These are phyloP conservation scores for Brenthis hecate DNA, from an alignment of 2,888 invertebrate genomes.

Conservation along the genomic window DNA sequence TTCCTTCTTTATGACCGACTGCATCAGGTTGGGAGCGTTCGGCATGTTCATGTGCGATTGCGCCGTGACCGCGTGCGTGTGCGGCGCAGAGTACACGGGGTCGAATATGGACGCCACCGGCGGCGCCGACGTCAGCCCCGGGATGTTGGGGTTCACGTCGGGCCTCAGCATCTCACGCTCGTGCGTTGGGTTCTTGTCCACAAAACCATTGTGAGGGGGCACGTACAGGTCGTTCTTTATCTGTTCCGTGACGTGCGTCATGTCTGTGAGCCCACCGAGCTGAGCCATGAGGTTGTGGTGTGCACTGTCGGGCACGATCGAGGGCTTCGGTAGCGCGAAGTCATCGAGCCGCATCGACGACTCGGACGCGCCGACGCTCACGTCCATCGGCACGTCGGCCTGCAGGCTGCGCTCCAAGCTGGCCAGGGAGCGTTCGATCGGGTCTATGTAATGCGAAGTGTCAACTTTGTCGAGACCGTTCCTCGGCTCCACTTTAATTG, in stretches of 20 bases:
- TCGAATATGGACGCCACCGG: slow-evolving; percentile 86
- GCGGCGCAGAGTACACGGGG: slow-evolving; percentile 75
- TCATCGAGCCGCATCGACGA: slow-evolving; percentile 76
- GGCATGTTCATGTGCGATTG: slow-evolving; percentile 62
- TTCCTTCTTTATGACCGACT: slow-evolving; percentile 79
- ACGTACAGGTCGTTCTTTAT: slow-evolving; percentile 68
- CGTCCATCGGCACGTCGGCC: slow-evolving; percentile 81
- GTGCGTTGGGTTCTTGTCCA: slow-evolving; percentile 62
- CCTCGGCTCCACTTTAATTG: slow-evolving; percentile 61
- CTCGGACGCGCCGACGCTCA: slow-evolving; percentile 73
- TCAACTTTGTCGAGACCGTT: slow-evolving; percentile 75
- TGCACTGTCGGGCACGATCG: slow-evolving; percentile 61
- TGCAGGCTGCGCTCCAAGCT: slow-evolving; percentile 85
- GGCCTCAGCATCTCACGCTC: slow-evolving; percentile 63
- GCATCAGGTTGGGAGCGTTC: slow-evolving; percentile 53
- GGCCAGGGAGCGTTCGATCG: slow-evolving; percentile 87
- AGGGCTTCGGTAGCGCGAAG: slow-evolving; percentile 70
- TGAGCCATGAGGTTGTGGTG: slow-evolving; percentile 76
- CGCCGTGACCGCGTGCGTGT: slow-evolving; percentile 65
- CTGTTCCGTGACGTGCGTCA: slow-evolving; percentile 66
- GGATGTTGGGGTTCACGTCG: slow-evolving; percentile 57
- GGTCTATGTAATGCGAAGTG: slow-evolving; percentile 82
- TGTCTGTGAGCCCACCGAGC: slow-evolving; percentile 67
- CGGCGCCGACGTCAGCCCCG: slow-evolving; percentile 65
- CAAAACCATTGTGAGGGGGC: slow-evolving; percentile 71